These are phyloP conservation scores for Cephus cinctus DNA, from an alignment of 1,140 invertebrate species.

Conservation along the genomic window DNA sequence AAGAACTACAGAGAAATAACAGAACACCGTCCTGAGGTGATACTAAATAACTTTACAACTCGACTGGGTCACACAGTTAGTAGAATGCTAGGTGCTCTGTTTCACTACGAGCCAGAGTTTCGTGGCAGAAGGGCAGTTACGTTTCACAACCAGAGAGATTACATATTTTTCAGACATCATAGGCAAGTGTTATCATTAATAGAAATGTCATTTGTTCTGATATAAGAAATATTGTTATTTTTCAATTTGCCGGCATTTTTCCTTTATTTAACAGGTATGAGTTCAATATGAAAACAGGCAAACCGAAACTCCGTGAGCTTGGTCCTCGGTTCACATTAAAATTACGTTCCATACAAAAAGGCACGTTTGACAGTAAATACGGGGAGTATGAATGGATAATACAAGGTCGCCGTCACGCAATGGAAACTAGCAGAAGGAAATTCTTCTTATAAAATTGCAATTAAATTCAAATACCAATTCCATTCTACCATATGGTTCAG, in stretches of 20 bases:
- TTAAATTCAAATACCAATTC: too few relatives aligned
- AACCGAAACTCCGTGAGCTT: conserved; percentile 86
- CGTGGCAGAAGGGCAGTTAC: conserved; percentile 89
- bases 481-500: too few relatives aligned
- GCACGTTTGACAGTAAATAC: conserved; percentile 94
- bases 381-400: conserved; percentile 98
- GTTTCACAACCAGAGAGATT: conserved; percentile 99
- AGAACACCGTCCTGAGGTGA: conserved; percentile 88
- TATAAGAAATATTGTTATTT: neutral
- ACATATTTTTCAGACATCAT: conserved; percentile 98
- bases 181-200: conserved; percentile 61
- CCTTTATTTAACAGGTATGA: conserved; percentile 71
- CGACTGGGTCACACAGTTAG: conserved; percentile 86
- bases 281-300: conserved; percentile 76
- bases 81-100: conserved; percentile 92
- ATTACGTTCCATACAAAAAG: conserved; percentile 89
- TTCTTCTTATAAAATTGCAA: conserved; percentile 92
- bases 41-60: conserved; percentile 96
- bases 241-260: conserved; percentile 2
- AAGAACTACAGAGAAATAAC: conserved; percentile 78
- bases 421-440: conserved; percentile 86
- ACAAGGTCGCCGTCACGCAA: conserved; percentile 83
- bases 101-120: conserved; percentile 96
- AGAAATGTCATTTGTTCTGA: conserved; percentile 2
- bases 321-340: conserved; percentile 95